Percentiles rank a stretch among this genome's conserved stretches.
phyloP scores from a whole-genome alignment of 2,888 invertebrate species.

The Acanthosoma haemorrhoidale region DNA sequence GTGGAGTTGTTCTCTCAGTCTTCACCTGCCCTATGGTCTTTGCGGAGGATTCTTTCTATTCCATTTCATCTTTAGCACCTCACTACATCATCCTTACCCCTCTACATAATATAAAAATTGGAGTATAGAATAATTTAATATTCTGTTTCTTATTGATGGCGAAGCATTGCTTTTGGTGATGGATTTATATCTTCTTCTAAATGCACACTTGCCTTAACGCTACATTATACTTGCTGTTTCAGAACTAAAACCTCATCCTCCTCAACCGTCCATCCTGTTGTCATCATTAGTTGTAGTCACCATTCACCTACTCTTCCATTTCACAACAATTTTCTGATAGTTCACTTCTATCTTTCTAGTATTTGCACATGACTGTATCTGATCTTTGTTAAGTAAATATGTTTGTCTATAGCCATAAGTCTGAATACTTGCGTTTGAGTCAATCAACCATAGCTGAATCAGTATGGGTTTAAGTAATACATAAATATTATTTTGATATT shows the following conservation, averaged over 20 bases:
- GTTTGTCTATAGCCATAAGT: no score
- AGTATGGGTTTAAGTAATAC: no score
- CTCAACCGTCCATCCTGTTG: constrained; percentile 38
- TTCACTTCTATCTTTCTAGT: neutral
- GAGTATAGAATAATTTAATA: neutral
- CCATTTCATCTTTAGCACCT: no score
- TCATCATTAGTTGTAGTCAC: constrained; percentile 41
- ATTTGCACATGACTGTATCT: neutral
- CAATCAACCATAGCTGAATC: no score
- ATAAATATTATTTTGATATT: no score
- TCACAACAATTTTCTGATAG: constrained; percentile 26
- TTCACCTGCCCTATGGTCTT: no score
- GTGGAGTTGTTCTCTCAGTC: no score
- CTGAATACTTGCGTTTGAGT: no score
- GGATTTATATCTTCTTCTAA: neutral
- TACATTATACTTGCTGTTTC: constrained; percentile 32
- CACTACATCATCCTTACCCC: no score
- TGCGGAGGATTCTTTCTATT: no score
- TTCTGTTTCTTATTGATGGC: neutral
- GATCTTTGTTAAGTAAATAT: neutral
- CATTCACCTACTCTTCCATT: constrained; percentile 40
- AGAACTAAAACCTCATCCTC: constrained; percentile 16
- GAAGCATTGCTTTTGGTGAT: neutral
- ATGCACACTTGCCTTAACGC: neutral
- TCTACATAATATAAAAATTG: no score